Evolutionary conservation across 2,113 vertebrate species (phyloP), one percentile per base, ranked within the genome.

Genomic region (Sebastes schlegelii): DNA sequence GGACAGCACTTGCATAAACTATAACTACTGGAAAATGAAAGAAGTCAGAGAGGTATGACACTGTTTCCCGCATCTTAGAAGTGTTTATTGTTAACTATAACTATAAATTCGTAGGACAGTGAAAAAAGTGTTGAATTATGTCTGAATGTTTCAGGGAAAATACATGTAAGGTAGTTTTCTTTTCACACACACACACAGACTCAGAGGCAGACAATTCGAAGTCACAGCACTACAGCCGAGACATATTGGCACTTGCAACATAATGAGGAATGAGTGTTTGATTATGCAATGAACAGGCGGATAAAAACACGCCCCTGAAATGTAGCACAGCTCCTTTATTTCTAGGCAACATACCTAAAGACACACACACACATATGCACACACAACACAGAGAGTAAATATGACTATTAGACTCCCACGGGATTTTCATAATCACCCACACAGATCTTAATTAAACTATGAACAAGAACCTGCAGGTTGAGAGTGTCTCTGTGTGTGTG

Each of bases 401-500:
- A 80, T 23, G 74, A 80, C 40, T n/a, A 14, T 79, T 61, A 81
- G 43, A 81, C 68, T 63, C 74, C 57, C 42, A 8, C 9, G 43
- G 66, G 81, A 80, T 78, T 79, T 75, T 86, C 49, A 61, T 79
- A 86, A 81, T 87, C 84, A 69, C 52, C 62, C 77, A 64, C 64
- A 58, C 26, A 65, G 49, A 79, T 89, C 83, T 84, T 85, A 88
- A 90, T 90, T 90, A 88, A 86, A 82, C 54, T 55, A 43, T 6
- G 34, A 89, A 71, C 85, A 90, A 86, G 89, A 91, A 63, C 58
- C 74, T 55, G 79, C 86, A 84, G 63, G 87, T 84, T 60, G 51
- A 55, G 73, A 26, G 63, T 49, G 8, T 3, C 51, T 61, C 21
- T 66, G 21, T 58, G 21, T 84, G 52, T 62, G 64, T 1, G n/a